These are phyloP conservation scores for Probaryconus sp. DNA, from an alignment of 1,140 invertebrate genomes.

Conservation along the genomic window DNA sequence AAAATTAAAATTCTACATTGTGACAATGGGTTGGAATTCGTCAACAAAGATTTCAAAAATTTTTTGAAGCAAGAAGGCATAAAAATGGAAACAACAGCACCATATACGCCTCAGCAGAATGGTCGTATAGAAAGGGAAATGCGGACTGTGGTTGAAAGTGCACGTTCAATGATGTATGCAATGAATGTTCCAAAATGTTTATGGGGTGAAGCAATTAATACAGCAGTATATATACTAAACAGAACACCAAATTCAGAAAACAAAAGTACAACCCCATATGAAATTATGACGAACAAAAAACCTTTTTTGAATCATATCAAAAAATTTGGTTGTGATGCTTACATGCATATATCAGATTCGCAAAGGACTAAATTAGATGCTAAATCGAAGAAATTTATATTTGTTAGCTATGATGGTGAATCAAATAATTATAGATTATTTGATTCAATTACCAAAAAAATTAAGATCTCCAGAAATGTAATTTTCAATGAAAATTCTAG, in stretches of 20 bases:
- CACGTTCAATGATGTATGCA: conserved; percentile 22
- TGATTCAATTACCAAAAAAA: conserved; percentile 14
- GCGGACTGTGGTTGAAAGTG: conserved; percentile 69
- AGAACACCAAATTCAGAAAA: conserved; percentile 61
- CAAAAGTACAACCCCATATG: conserved; percentile 31
- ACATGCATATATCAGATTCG: conserved; percentile 58
- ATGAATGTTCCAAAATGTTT: conserved; percentile 64
- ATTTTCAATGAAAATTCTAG: conserved; percentile 59
- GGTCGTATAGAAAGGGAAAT: conserved; percentile 69
- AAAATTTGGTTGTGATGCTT: conserved; percentile 65
- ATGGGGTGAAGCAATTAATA: conserved; percentile 75
- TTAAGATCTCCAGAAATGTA: conserved; percentile 13
- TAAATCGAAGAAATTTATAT: conserved; percentile 32
- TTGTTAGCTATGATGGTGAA: conserved; percentile 36
- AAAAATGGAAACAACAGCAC: conserved; percentile 2
- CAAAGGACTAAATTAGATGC: conserved; percentile 58
- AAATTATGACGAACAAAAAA: conserved; percentile 68
- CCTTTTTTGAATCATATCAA: conserved; percentile 70
- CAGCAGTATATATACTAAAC: conserved; percentile 62
- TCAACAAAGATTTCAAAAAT: not conserved
- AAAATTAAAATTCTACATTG: conserved; percentile 47
- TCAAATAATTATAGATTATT: conserved; percentile 66
- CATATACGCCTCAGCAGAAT: conserved; percentile 73
- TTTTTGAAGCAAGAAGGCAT: not conserved
- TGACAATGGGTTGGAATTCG: conserved; percentile 41